Conservation (phyloP, 2,797 vertebrate genomes). For the Epinephelus malabaricus region DNA sequence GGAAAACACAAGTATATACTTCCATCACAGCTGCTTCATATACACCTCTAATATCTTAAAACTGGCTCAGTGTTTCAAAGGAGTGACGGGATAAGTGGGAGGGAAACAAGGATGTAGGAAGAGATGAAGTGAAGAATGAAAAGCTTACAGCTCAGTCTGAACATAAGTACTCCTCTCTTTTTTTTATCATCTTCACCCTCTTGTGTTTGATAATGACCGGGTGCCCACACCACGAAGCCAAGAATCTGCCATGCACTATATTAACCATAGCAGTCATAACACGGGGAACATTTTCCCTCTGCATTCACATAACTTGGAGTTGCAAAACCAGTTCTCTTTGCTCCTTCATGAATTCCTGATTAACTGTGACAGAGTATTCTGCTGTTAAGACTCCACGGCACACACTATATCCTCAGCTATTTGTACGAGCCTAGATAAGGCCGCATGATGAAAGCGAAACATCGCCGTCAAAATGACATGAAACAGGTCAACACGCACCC, state of each 20-base stretch:
- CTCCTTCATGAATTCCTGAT: constrained; percentile 19
- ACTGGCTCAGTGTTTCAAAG: constrained; percentile 2
- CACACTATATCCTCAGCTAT: constrained; percentile 25
- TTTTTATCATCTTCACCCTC: background rate
- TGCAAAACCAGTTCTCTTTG: constrained; percentile 38
- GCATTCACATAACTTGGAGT: background rate
- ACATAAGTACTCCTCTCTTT: background rate
- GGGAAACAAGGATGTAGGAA: constrained; percentile 3
- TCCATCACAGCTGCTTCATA: constrained; percentile 4
- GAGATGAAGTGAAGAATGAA: background rate
- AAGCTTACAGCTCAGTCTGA: constrained; percentile 11
- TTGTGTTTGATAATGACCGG: constrained; percentile 21
- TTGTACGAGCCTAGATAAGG: constrained; percentile 31
- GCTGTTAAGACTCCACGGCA: constrained; percentile 16
- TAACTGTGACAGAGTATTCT: constrained; percentile 22
- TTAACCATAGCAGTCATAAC: constrained; percentile 6
- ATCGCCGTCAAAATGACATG: constrained; percentile 38
- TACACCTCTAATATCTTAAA: constrained; percentile 13
- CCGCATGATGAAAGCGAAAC: constrained; percentile 50
- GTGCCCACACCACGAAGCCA: constrained; percentile 22
- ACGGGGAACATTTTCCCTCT: background rate
- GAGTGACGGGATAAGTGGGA: constrained; percentile 11
- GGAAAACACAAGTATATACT: background rate
- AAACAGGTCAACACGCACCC: constrained; percentile 57
- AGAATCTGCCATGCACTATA: constrained; percentile 35